These are phyloP conservation scores for Phylloscopus trochiloides DNA, from an alignment of 2,113 vertebrate genomes.

Conservation along the genomic window DNA sequence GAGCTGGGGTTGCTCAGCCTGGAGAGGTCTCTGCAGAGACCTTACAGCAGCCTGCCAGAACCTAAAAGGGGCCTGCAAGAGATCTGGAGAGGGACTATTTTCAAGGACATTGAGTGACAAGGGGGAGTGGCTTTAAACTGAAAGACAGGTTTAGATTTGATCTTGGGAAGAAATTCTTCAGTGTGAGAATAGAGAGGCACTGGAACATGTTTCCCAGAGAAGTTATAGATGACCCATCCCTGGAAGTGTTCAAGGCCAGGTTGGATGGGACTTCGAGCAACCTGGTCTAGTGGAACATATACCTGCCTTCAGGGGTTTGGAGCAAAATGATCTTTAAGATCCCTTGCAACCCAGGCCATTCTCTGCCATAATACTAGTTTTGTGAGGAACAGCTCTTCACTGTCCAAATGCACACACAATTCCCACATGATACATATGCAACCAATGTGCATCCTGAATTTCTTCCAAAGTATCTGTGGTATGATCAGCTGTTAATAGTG, in stretches of 20 bases:
- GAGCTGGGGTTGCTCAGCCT: background rate
- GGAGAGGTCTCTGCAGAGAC: background rate
- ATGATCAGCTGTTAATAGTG: background rate
- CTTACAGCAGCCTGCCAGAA: background rate
- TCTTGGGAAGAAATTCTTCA: background rate
- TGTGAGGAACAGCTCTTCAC: background rate
- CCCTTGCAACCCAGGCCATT: background rate
- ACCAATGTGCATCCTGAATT: background rate
- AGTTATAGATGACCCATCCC: background rate
- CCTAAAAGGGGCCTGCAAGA: background rate
- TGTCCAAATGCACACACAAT: background rate
- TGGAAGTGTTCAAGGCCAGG: background rate
- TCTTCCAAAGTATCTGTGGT: background rate
- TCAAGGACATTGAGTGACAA: background rate
- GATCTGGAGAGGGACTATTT: background rate
- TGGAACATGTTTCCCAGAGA: background rate
- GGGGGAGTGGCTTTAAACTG: background rate
- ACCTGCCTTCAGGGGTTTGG: background rate
- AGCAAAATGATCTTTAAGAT: background rate
- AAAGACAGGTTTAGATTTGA: background rate
- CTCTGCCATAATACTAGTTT: rapidly evolving
- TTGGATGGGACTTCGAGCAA: background rate
- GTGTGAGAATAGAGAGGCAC: background rate
- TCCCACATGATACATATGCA: background rate
- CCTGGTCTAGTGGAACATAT: background rate